phyloP scores from a whole-genome alignment of 2,797 vertebrate genomes.

The Zonotrichia albicollis region DNA sequence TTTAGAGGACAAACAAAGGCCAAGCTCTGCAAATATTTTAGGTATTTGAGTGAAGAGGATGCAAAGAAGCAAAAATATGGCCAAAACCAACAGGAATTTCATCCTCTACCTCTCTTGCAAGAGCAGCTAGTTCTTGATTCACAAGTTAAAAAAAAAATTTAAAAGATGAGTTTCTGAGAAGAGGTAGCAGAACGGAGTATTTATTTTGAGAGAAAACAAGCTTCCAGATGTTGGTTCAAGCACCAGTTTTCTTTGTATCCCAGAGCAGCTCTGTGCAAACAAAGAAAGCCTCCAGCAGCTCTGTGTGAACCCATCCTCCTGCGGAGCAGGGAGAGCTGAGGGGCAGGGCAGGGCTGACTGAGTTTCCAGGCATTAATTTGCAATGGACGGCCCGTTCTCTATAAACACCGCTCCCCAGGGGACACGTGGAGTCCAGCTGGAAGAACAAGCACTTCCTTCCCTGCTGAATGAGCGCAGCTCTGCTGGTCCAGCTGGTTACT shows the following conservation, averaged over 20 bases:
- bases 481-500: background rate
- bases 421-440: slow-evolving; percentile 33
- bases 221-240: slow-evolving; percentile 4
- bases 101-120: background rate
- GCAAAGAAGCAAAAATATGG: background rate
- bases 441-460: slow-evolving; percentile 30
- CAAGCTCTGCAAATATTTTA: background rate
- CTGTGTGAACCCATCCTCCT: background rate
- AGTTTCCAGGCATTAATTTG: slow-evolving; percentile 18
- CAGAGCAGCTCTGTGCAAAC: background rate
- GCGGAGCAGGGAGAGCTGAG: background rate
- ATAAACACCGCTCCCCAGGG: background rate
- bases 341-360: background rate
- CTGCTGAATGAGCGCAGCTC: background rate
- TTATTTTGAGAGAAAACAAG: slow-evolving; percentile 46
- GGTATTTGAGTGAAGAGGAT: background rate
- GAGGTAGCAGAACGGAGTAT: background rate
- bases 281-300: background rate
- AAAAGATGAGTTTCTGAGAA: background rate
- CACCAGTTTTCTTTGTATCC: background rate
- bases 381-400: background rate
- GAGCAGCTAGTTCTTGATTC: background rate
- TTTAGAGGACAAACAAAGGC: background rate
- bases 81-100: background rate
- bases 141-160: background rate